Evolutionary conservation across 1,140 invertebrate genomes (phyloP).

Genomic region (silkworm (Bombyx mori)): ASM3026992v2 NC_085110.1:4562501-4563000

Average conservation of each 20-base stretch:
- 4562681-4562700: slow-evolving; percentile 49
- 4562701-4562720: slow-evolving; percentile 58
- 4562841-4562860: slow-evolving; percentile 59
- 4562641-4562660: slow-evolving; percentile 20
- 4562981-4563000: no score
- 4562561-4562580: slow-evolving; percentile 59
- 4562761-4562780: slow-evolving; percentile 65
- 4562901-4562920: slow-evolving; percentile 36
- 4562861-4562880: slow-evolving; percentile 11
- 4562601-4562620: slow-evolving; percentile 67
- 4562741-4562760: slow-evolving; percentile 69
- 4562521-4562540: slow-evolving; percentile 48
- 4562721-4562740: slow-evolving; percentile 65
- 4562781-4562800: slow-evolving; percentile 65
- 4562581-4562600: slow-evolving; percentile 68
- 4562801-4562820: slow-evolving; percentile 49
- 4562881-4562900: slow-evolving; percentile 44
- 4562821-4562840: slow-evolving; percentile 63
- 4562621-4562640: slow-evolving; percentile 43
- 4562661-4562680: slow-evolving; percentile 21
- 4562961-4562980: no score
- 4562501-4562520: slow-evolving; percentile 44
- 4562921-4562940: no score
- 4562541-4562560: slow-evolving; percentile 51
- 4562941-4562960: no score